A percentile compares a stretch with the other conserved stretches of the same genome.
Evolutionary conservation across 2,113 vertebrate genomes (phyloP).

Genomic region (Hassar affinis): DNA sequence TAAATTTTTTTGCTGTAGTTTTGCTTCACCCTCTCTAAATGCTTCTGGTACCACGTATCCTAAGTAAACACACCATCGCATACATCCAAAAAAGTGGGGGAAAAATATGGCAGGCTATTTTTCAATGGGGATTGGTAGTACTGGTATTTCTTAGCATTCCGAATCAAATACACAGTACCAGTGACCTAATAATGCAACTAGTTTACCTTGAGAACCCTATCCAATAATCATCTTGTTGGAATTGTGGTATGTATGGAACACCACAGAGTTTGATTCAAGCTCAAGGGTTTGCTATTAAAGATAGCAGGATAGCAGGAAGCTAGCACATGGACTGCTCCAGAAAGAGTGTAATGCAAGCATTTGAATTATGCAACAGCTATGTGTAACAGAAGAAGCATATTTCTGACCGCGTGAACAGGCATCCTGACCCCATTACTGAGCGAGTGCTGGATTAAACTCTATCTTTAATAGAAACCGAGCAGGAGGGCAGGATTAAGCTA

Average conservation of each 20-base stretch:
- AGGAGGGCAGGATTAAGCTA: slow-evolving; percentile 59
- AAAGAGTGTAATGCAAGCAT: not conserved
- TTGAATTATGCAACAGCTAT: not conserved
- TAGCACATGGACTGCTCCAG: not conserved
- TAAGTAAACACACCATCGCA: not conserved
- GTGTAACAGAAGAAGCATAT: not conserved
- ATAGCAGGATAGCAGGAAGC: not conserved
- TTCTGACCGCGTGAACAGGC: slow-evolving; percentile 1
- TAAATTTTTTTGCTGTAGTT: not conserved
- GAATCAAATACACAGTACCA: not conserved
- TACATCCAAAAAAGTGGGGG: not conserved
- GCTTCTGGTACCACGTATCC: not conserved
- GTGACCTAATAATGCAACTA: not conserved
- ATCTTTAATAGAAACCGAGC: slow-evolving; percentile 69
- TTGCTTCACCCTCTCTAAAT: not conserved
- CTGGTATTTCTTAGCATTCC: not conserved
- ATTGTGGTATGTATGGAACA: not conserved
- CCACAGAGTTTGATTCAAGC: not conserved
- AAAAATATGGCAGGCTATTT: not conserved
- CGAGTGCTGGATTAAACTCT: slow-evolving; percentile 67
- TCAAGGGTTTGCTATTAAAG: not conserved
- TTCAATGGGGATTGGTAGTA: not conserved
- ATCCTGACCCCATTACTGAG: slow-evolving; percentile 61
- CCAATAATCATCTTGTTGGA: not conserved
- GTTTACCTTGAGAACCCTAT: not conserved